These are phyloP conservation scores for Aplysina aerophoba DNA, from an alignment of 37 sponge, comb jelly and placozoan genomes.

Conservation along the genomic window DNA sequence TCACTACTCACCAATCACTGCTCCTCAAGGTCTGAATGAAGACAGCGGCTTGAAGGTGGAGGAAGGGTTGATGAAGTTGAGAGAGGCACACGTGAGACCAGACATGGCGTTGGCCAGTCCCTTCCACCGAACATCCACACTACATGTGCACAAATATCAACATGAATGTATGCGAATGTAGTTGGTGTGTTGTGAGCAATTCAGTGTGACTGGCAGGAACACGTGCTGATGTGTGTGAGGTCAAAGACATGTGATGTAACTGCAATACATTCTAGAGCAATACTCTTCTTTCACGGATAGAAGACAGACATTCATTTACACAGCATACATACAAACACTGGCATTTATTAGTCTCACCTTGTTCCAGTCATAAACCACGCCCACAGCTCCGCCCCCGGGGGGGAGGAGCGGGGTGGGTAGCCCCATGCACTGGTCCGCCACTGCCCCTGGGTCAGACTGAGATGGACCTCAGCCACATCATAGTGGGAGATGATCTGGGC, in stretches of 20 bases:
- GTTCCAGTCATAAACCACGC: slow-evolving; percentile 85
- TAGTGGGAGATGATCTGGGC: slow-evolving; percentile 85
- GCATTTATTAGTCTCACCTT: slow-evolving; percentile 62
- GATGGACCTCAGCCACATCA: slow-evolving; percentile 88
- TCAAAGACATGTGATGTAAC: too few relatives aligned
- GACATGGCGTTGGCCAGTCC: slow-evolving; percentile 86
- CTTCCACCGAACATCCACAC: slow-evolving; percentile 68
- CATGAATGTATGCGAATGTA: too few relatives aligned
- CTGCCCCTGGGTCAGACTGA: slow-evolving; percentile 91
- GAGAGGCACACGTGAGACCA: slow-evolving; percentile 88
- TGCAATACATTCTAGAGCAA: too few relatives aligned
- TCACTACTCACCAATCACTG: slow-evolving; percentile 55
- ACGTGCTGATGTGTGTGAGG: too few relatives aligned
- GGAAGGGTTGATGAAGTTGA: slow-evolving; percentile 72
- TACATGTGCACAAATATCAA: too few relatives aligned
- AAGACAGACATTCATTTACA: too few relatives aligned
- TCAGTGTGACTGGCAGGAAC: too few relatives aligned
- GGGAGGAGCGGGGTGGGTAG: slow-evolving; percentile 76
- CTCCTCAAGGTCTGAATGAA: slow-evolving; percentile 76
- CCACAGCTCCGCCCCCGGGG: slow-evolving; percentile 94
- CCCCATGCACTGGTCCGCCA: slow-evolving; percentile 96
- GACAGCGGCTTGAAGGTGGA: slow-evolving; percentile 70
- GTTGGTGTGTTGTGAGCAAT: too few relatives aligned
- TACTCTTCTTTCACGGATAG: too few relatives aligned
- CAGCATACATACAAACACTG: too few relatives aligned